A percentile compares a stretch with the other conserved stretches of the same genome.
These are phyloP conservation scores for Eutolmus rufibarbis DNA, from an alignment of 2,888 invertebrate species.

Conservation along the genomic window DNA sequence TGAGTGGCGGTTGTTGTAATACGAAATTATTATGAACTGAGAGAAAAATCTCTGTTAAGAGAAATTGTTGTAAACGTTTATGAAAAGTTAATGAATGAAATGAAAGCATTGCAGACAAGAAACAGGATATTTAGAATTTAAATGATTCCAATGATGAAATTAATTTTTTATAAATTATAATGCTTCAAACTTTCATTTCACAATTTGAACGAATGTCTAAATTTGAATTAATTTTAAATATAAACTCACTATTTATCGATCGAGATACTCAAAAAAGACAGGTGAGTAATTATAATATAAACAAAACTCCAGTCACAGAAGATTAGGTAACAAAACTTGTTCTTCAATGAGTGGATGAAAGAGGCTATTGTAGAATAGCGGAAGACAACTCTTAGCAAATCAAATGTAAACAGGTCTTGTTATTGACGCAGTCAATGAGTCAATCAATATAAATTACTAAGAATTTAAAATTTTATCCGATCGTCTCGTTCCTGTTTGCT, in stretches of 20 bases:
- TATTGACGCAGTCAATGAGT: constrained; percentile 1
- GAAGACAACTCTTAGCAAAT: neutral
- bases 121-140: too few species aligned
- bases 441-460: neutral
- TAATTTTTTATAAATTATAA: too few species aligned
- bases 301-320: neutral
- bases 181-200: neutral
- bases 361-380: neutral
- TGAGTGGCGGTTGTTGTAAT: neutral
- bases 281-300: neutral
- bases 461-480: neutral
- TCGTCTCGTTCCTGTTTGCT: neutral
- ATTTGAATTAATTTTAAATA: neutral
- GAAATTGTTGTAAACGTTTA: neutral
- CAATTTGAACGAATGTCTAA: neutral
- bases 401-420: neutral
- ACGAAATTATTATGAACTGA: neutral
- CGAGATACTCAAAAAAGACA: neutral
- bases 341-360: neutral
- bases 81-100: neutral
- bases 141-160: too few species aligned
- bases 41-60: neutral
- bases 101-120: neutral
- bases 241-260: neutral
- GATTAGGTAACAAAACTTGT: neutral